Evolutionary conservation across 1,140 invertebrate genomes (phyloP), one percentile per base, ranked within the genome.

Genomic region (Galleria mellonella): DNA sequence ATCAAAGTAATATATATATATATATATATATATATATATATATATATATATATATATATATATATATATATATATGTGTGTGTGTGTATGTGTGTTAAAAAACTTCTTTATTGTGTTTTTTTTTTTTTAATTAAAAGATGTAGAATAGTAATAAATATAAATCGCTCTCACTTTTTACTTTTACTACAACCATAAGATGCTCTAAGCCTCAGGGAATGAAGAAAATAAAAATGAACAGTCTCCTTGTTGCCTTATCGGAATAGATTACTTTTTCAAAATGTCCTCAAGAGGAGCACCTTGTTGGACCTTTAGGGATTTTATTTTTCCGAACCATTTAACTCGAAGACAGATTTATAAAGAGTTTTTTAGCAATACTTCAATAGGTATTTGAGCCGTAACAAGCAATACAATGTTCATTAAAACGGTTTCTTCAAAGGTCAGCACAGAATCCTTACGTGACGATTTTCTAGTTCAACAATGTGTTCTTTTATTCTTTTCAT

Each of bases 261-360:
- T 81, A 84, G 81, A 84, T 82, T 82, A 82, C 81, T 82, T 83
- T 71, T 78, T 82, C 73, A 47, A 77, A 78, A 79, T 69, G 65
- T 73, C 72, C 69, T 81, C 61, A 46, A 67, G 69, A 68, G 71
- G 64, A 68, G 50, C 42, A 54, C n/a, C n/a, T n/a, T n/a, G 47
- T 54, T 50, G 44, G 31, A 58, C 55, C 49, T 54, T 41, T 36
- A 45, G 38, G 49, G 62, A 60, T 65, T 60, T 67, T 56, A 69
- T 71, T 74, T 71, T 64, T 64, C 43, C 61, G 59, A 63, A 62
- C 64, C 62, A 46, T 65, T 62, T 55, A 66, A 59, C 47, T 55
- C 56, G 45, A 27, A 51, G 51, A 61, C 47, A 47, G 50, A 48
- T 67, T 55, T 46, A 17, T 50, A 35, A 41, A 32, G 36, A 64